A percentile compares a stretch with the other conserved stretches of the same genome.
Evolutionary conservation across 1,140 invertebrate species (phyloP).

Genomic region (Atta cephalotes): DNA sequence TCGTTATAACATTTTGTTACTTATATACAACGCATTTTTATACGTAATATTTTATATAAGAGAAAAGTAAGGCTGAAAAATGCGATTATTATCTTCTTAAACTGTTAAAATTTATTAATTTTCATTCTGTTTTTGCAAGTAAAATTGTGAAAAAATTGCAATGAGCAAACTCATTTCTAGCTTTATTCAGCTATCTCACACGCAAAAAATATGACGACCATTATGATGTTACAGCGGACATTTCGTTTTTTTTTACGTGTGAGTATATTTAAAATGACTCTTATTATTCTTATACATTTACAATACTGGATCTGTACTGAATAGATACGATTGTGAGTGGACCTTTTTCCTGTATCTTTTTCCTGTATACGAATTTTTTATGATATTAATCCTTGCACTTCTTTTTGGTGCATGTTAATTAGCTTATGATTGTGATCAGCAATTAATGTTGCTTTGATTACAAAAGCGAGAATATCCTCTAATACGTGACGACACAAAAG

Average conservation of each 20-base stretch:
- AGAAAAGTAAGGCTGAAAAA: neutral
- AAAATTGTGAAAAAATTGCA: constrained; percentile 6
- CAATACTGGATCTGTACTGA: no score
- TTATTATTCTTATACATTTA: no score
- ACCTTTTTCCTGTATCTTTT: constrained; percentile 22
- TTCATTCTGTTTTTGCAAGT: neutral
- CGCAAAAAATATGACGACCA: no score
- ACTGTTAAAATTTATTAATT: constrained; percentile 14
- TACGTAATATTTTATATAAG: neutral
- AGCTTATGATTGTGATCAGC: constrained; percentile 44
- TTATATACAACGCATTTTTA: neutral
- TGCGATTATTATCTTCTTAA: constrained; percentile 27
- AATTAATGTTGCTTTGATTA: constrained; percentile 68
- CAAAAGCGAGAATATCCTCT: neutral
- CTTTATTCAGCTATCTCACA: neutral
- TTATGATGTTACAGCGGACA: no score
- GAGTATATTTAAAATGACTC: no score
- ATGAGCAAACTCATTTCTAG: neutral
- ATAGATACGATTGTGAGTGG: neutral
- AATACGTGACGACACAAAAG: constrained; percentile 14
- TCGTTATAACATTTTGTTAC: constrained; percentile 37
- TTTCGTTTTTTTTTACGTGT: no score
- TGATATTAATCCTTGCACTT: neutral
- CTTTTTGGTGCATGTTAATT: constrained; percentile 61
- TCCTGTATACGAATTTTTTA: constrained; percentile 6